These are phyloP conservation scores for Caenorhabditis imperialis DNA, from an alignment of 2,888 invertebrate genomes.

Conservation along the genomic window DNA sequence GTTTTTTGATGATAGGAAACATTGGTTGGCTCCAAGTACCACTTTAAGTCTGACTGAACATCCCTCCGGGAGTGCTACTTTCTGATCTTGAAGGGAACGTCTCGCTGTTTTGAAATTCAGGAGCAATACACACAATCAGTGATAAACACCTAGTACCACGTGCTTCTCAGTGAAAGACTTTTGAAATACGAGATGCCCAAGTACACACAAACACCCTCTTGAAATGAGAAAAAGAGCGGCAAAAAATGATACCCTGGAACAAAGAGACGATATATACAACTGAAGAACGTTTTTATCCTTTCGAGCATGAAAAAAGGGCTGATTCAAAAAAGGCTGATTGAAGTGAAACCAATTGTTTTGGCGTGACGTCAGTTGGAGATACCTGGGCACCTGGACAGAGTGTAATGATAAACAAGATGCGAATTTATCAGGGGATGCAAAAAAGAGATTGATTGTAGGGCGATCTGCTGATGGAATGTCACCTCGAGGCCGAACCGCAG, in stretches of 20 bases:
- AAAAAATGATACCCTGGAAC: slow-evolving; percentile 45
- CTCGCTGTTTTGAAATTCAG: too few species aligned
- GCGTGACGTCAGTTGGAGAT: slow-evolving; percentile 28
- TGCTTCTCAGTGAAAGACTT: slow-evolving; percentile 27
- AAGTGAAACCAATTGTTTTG: slow-evolving; percentile 25
- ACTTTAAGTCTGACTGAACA: too few species aligned
- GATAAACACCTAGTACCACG: slow-evolving; percentile 30
- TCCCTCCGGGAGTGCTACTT: not conserved
- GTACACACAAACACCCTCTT: slow-evolving; percentile 53
- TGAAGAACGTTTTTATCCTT: slow-evolving; percentile 1
- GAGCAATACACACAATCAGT: slow-evolving; percentile 4
- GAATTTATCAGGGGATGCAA: slow-evolving; percentile 32
- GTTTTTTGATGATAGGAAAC: slow-evolving; percentile 18
- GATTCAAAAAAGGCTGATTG: too few species aligned
- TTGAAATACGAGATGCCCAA: slow-evolving; percentile 39
- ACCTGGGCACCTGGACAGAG: slow-evolving; percentile 3
- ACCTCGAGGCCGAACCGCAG: slow-evolving; percentile 75
- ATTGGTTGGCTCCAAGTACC: too few species aligned
- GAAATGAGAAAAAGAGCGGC: slow-evolving; percentile 29
- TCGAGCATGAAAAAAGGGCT: not conserved
- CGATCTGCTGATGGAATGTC: slow-evolving; percentile 78
- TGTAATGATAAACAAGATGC: slow-evolving; percentile 36
- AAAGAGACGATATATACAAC: slow-evolving; percentile 6
- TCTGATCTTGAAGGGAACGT: too few species aligned
- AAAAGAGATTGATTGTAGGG: slow-evolving; percentile 63